phyloP scores from a whole-genome alignment of 2,888 invertebrate genomes.

The Spilosoma lubricipeda region DNA sequence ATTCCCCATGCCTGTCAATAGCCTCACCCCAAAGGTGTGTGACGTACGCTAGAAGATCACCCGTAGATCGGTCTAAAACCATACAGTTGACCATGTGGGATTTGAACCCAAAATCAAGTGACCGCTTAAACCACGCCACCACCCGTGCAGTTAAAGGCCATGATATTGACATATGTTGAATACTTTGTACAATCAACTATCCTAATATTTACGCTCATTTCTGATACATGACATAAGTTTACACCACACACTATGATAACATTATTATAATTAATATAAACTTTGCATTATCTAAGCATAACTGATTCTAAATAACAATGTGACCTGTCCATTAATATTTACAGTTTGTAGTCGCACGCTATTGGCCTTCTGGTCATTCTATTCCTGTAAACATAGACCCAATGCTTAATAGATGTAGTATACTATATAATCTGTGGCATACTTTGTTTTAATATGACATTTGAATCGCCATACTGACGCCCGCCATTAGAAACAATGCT shows the following conservation, averaged over 20 bases:
- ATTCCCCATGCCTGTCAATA: no score
- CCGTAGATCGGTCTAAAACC: no score
- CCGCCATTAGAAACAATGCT: background rate
- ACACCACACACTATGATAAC: conserved; percentile 44
- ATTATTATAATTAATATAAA: conserved; percentile 50
- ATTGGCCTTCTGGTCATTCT: conserved; percentile 34
- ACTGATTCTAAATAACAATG: conserved; percentile 50
- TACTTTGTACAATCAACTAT: background rate
- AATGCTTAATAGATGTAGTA: background rate
- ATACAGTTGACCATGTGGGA: no score
- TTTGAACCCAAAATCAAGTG: no score
- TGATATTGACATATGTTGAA: background rate
- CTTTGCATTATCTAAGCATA: conserved; percentile 47
- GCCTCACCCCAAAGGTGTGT: no score
- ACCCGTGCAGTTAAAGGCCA: background rate
- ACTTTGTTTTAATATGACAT: background rate
- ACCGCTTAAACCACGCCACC: no score
- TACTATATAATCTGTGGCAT: background rate
- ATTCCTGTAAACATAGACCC: conserved; percentile 1
- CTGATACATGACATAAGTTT: conserved; percentile 47
- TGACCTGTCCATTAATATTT: conserved; percentile 32
- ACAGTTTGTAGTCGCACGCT: conserved; percentile 17
- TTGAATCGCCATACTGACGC: background rate
- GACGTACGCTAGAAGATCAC: no score
- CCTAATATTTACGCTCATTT: conserved; percentile 20